phyloP scores from a whole-genome alignment of 1,140 invertebrate genomes.

The Sitophilus oryzae region DNA sequence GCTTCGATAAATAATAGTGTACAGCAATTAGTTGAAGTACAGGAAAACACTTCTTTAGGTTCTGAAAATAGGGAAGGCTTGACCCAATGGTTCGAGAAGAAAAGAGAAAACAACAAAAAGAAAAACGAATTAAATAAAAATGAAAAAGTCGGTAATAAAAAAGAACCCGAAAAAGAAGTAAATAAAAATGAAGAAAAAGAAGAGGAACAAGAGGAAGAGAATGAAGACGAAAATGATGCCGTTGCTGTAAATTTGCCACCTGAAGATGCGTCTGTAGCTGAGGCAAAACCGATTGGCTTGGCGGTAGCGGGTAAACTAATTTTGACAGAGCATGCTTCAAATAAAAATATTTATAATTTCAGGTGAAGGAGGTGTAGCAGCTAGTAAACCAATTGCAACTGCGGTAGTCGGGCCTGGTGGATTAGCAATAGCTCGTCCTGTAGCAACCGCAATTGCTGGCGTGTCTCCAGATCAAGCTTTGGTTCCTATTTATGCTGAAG shows the following conservation, averaged over 20 bases:
- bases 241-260: slow-evolving; percentile 48
- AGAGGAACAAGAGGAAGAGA: slow-evolving; percentile 45
- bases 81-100: slow-evolving; percentile 37
- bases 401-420: slow-evolving; percentile 61
- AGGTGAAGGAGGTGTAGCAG: slow-evolving; percentile 61
- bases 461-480: slow-evolving; percentile 50
- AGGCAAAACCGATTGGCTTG: slow-evolving; percentile 63
- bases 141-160: slow-evolving; percentile 37
- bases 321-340: not conserved
- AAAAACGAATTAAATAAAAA: slow-evolving; percentile 37
- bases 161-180: slow-evolving; percentile 38
- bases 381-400: slow-evolving; percentile 59
- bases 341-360: slow-evolving; percentile 5
- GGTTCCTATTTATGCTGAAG: slow-evolving; percentile 36
- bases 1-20: slow-evolving; percentile 45
- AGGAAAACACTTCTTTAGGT: slow-evolving; percentile 30
- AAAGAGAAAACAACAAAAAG: slow-evolving; percentile 38
- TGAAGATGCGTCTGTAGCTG: slow-evolving; percentile 56
- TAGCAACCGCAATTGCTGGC: slow-evolving; percentile 65
- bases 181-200: slow-evolving; percentile 45
- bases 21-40: slow-evolving; percentile 44
- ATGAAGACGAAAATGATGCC: slow-evolving; percentile 45
- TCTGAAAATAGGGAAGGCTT: slow-evolving; percentile 35
- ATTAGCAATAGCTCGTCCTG: slow-evolving; percentile 58
- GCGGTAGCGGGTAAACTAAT: slow-evolving; percentile 44